Conservation (phyloP, 2,888 invertebrate species). For the Drosophila atroscutellata region DNA sequence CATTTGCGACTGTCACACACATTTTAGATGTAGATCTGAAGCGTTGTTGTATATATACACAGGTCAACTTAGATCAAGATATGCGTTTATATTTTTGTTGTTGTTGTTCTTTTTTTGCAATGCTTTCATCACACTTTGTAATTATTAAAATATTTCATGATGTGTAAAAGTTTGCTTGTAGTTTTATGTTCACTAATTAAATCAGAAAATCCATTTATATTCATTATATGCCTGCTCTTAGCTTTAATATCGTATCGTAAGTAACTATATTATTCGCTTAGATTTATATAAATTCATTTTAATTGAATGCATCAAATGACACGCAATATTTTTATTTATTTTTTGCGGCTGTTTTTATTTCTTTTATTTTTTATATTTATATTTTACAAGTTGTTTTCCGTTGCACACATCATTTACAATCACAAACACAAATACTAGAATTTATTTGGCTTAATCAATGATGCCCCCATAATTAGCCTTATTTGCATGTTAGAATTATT, state of each 20-base stretch:
- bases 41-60: conserved; percentile 10
- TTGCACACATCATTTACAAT: conserved; percentile 3
- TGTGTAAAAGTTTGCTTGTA: background rate
- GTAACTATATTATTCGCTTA: conserved; percentile 10
- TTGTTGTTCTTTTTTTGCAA: background rate
- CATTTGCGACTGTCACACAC: conserved; percentile 26
- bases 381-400: background rate
- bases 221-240: conserved; percentile 37
- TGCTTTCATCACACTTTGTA: conserved; percentile 27
- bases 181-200: conserved; percentile 34
- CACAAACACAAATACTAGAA: conserved; percentile 4
- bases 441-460: conserved; percentile 1
- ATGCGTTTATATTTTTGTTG: background rate
- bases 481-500: background rate
- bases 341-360: background rate
- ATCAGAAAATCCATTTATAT: conserved; percentile 48
- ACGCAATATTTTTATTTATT: background rate
- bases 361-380: background rate
- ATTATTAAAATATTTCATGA: conserved; percentile 27
- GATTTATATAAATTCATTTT: conserved; percentile 50
- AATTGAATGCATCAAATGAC: conserved; percentile 17
- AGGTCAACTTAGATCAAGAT: conserved; percentile 17
- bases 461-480: conserved; percentile 4
- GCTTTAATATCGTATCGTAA: conserved; percentile 9
- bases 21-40: conserved; percentile 42